Evolutionary conservation across 1,140 invertebrate genomes (phyloP).

Genomic region (Drosophila bipectinata): DNA sequence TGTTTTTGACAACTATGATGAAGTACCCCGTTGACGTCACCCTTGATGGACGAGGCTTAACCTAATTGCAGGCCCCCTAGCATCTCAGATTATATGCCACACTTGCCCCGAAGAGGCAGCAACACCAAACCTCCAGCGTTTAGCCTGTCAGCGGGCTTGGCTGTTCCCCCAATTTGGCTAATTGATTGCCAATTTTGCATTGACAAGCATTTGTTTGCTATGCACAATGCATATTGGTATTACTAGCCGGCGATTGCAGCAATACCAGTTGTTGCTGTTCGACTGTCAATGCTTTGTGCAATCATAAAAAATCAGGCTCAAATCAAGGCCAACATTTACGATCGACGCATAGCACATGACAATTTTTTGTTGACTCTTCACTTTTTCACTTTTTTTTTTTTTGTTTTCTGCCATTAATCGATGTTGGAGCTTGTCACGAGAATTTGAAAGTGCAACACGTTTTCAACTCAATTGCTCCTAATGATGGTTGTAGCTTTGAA

Average conservation of each 20-base stretch:
- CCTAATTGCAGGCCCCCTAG: conserved; percentile 33
- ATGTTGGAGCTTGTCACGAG: conserved; percentile 30
- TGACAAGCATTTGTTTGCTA: conserved; percentile 54
- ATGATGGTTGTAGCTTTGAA: not conserved
- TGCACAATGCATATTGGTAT: conserved; percentile 49
- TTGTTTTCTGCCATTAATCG: not conserved
- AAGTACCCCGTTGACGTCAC: conserved; percentile 20
- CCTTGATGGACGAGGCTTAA: conserved; percentile 7
- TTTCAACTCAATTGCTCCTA: not conserved
- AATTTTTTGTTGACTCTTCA: conserved; percentile 18
- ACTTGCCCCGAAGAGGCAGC: conserved; percentile 41
- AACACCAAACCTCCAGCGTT: not conserved
- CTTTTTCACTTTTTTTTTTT: not conserved
- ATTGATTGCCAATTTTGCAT: conserved; percentile 61
- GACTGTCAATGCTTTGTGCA: conserved; percentile 50
- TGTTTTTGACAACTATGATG: conserved; percentile 6
- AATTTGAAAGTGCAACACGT: conserved; percentile 6
- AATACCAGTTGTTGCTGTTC: conserved; percentile 26
- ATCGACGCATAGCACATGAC: conserved; percentile 37
- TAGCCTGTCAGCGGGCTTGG: conserved; percentile 30
- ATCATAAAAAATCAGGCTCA: conserved; percentile 41
- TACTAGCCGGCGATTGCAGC: conserved; percentile 35
- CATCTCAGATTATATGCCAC: conserved; percentile 35
- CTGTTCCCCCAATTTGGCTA: conserved; percentile 47
- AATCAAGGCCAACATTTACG: conserved; percentile 42